Evolutionary conservation across 2,797 vertebrate genomes (phyloP).

Genomic region (Lutjanus argentimaculatus): DNA sequence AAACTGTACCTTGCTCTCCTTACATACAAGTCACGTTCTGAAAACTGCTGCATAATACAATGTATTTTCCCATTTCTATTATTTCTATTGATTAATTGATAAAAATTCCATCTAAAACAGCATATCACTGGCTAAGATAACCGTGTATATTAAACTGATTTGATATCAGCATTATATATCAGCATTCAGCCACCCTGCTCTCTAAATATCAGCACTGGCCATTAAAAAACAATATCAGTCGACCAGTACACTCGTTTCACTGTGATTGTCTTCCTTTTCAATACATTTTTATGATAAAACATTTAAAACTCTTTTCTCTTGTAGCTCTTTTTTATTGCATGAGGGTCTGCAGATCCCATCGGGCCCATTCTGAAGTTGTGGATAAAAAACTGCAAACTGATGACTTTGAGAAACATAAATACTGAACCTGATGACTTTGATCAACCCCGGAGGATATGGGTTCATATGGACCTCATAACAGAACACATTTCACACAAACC

Average conservation of each 20-base stretch:
- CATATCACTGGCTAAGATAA: too few species aligned
- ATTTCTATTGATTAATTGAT: too few species aligned
- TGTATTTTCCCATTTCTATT: too few species aligned
- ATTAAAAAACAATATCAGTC: too few species aligned
- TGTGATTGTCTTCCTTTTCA: not conserved
- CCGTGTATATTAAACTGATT: too few species aligned
- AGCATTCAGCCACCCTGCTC: too few species aligned
- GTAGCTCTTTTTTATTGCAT: not conserved
- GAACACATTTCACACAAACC: not conserved
- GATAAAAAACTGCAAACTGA: not conserved
- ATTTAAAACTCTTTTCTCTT: not conserved
- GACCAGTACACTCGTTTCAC: not conserved
- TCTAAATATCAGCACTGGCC: too few species aligned
- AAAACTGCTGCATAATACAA: too few species aligned
- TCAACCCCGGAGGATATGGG: not conserved
- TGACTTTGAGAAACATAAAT: not conserved
- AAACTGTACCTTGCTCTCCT: too few species aligned
- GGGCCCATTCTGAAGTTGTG: not conserved
- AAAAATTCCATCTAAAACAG: too few species aligned
- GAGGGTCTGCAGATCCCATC: not conserved
- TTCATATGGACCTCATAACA: not conserved
- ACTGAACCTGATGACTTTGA: not conserved
- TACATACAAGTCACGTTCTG: too few species aligned
- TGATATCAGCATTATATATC: too few species aligned
- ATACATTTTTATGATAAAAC: not conserved